A percentile compares a stretch with the other conserved stretches of the same genome.
phyloP scores from a whole-genome alignment of 2,113 vertebrate genomes.

The Trinectes maculatus region DNA sequence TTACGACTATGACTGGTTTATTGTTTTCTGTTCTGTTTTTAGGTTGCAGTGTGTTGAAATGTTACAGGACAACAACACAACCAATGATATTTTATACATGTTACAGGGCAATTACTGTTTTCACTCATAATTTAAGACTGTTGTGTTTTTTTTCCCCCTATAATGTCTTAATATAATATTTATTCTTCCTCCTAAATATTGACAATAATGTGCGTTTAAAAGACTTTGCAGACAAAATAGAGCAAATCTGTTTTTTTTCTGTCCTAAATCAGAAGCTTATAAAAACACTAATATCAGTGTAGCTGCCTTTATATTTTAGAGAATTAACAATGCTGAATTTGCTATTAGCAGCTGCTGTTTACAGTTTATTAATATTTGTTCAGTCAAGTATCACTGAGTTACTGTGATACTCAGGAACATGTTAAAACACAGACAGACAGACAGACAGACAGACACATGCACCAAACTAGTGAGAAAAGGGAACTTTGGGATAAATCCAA shows the following conservation, averaged over 20 bases:
- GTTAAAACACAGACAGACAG: background rate
- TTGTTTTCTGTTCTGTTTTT: background rate
- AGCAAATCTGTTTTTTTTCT: background rate
- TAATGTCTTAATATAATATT: conserved; percentile 18
- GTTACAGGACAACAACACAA: background rate
- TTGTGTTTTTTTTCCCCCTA: background rate
- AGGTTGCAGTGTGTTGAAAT: background rate
- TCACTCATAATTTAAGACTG: background rate
- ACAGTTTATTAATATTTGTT: background rate
- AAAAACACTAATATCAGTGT: too few relatives aligned
- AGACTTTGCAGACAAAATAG: conserved; percentile 12
- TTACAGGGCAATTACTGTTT: background rate
- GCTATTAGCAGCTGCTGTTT: background rate
- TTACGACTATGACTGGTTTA: background rate
- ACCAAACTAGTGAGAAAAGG: background rate
- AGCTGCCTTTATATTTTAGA: background rate
- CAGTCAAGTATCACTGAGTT: background rate
- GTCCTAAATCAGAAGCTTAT: too few relatives aligned
- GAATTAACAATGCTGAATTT: background rate
- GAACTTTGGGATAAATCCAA: background rate
- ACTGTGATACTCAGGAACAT: background rate
- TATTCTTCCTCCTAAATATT: conserved; percentile 16
- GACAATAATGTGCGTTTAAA: background rate
- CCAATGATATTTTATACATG: background rate
- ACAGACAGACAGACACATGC: background rate